These are phyloP conservation scores for Sminthopsis crassicaudata DNA, from an alignment of 2,113 vertebrate genomes.

Conservation along the genomic window DNA sequence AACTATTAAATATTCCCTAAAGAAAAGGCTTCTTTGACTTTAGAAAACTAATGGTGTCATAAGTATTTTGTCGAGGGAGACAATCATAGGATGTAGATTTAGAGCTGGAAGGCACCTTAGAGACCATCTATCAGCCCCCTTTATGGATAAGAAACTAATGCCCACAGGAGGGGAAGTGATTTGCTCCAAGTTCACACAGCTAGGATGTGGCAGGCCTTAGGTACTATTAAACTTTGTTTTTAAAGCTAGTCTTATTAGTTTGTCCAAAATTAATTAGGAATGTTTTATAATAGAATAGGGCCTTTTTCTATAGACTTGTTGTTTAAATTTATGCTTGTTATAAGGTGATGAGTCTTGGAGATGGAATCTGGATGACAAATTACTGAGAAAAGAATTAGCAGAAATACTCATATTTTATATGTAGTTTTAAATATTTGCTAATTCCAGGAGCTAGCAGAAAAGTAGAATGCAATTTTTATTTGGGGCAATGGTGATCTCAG, in stretches of 20 bases:
- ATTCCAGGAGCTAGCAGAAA: slow-evolving; percentile 36
- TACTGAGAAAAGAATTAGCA: background rate
- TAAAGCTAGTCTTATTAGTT: slow-evolving; percentile 46
- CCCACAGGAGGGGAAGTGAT: background rate
- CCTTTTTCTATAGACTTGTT: background rate
- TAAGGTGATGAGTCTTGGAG: background rate
- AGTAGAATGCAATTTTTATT: slow-evolving; percentile 43
- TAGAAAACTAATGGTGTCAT: background rate
- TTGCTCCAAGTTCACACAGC: background rate
- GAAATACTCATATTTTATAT: slow-evolving; percentile 51
- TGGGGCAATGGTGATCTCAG: slow-evolving; percentile 54
- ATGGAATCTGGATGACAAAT: slow-evolving; percentile 50
- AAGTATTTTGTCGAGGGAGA: background rate
- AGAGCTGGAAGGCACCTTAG: background rate
- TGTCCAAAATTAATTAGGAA: slow-evolving; percentile 60
- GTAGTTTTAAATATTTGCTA: slow-evolving; percentile 47
- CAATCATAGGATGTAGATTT: background rate
- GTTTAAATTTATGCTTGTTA: background rate
- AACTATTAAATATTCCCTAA: background rate
- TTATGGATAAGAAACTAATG: background rate
- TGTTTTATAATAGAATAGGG: slow-evolving; percentile 38
- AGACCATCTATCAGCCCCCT: background rate
- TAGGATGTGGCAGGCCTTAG: background rate
- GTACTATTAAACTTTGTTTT: slow-evolving; percentile 28
- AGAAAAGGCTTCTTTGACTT: background rate